A percentile compares a stretch with the other conserved stretches of the same genome.
These are phyloP conservation scores for Emydoidea blandingii DNA, from an alignment of 2,797 vertebrate genomes.

Conservation along the genomic window DNA sequence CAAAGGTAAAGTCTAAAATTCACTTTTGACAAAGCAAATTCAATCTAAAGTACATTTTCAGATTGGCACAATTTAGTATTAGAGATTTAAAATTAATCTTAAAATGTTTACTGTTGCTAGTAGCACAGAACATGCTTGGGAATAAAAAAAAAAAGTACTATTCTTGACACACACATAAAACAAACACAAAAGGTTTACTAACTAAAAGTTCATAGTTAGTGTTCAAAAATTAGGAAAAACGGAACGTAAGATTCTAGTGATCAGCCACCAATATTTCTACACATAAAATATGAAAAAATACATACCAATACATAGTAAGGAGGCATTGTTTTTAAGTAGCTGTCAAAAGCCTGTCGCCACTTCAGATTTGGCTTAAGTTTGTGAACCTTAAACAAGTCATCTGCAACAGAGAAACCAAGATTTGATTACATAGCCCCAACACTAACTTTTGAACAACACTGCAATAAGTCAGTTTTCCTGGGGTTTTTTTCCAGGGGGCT, in stretches of 20 bases:
- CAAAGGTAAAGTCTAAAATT: conserved; percentile 13
- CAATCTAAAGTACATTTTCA: neutral
- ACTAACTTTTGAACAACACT: neutral
- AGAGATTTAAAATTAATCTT: conserved; percentile 9
- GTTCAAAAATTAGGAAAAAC: conserved; percentile 40
- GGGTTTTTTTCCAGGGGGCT: neutral
- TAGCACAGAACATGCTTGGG: neutral
- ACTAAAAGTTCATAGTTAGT: conserved; percentile 23
- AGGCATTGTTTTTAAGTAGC: conserved; percentile 98
- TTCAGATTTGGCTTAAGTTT: conserved; percentile 98
- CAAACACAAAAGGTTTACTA: conserved; percentile 51
- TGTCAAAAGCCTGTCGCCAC: conserved; percentile 98
- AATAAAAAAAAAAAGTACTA: neutral
- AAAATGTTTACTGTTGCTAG: neutral
- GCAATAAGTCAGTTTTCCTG: neutral
- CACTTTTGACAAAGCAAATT: neutral
- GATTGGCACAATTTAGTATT: neutral
- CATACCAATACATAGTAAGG: conserved; percentile 97
- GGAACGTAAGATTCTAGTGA: conserved; percentile 52
- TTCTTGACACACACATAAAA: conserved; percentile 34
- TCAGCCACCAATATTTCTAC: conserved; percentile 51
- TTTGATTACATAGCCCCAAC: neutral
- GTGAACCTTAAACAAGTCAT: conserved; percentile 99
- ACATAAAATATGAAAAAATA: conserved; percentile 61
- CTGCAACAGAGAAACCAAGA: conserved; percentile 84